Conservation (phyloP, 2,888 invertebrate species). For the Drosophila affinis region DNA sequence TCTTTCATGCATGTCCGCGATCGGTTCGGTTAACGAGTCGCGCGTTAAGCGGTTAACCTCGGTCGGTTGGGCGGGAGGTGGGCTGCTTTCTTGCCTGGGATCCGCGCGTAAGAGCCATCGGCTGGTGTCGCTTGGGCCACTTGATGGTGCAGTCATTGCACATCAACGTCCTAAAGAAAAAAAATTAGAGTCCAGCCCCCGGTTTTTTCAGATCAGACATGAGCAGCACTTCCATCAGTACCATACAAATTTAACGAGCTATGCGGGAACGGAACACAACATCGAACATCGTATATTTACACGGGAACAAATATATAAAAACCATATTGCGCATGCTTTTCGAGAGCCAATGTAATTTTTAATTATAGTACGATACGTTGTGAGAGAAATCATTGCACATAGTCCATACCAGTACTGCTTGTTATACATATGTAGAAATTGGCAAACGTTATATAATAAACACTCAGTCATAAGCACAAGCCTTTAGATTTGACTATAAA, state of each 20-base stretch:
- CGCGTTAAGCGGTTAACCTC: too few species aligned
- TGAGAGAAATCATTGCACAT: constrained; percentile 29
- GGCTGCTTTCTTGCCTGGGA: too few species aligned
- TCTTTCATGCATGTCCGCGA: too few species aligned
- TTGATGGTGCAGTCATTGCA: too few species aligned
- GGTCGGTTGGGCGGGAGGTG: too few species aligned
- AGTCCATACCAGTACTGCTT: not conserved
- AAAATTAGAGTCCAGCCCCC: too few species aligned
- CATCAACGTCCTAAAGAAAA: too few species aligned
- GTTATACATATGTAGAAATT: constrained; percentile 15
- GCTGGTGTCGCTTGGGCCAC: too few species aligned
- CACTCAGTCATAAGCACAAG: constrained; percentile 24
- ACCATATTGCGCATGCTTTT: constrained; percentile 8
- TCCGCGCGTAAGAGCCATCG: too few species aligned
- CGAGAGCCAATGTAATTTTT: constrained; percentile 39
- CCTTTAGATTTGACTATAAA: constrained; percentile 10
- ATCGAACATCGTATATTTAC: not conserved
- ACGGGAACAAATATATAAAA: constrained; percentile 1
- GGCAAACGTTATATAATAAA: constrained; percentile 29
- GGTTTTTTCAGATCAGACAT: not conserved
- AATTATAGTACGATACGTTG: constrained; percentile 37
- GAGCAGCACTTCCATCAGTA: not conserved
- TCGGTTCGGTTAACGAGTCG: too few species aligned
- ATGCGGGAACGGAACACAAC: constrained; percentile 7
- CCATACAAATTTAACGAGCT: too few species aligned